Evolutionary conservation across 2,797 vertebrate species (phyloP).

Genomic region (Falco peregrinus): DNA sequence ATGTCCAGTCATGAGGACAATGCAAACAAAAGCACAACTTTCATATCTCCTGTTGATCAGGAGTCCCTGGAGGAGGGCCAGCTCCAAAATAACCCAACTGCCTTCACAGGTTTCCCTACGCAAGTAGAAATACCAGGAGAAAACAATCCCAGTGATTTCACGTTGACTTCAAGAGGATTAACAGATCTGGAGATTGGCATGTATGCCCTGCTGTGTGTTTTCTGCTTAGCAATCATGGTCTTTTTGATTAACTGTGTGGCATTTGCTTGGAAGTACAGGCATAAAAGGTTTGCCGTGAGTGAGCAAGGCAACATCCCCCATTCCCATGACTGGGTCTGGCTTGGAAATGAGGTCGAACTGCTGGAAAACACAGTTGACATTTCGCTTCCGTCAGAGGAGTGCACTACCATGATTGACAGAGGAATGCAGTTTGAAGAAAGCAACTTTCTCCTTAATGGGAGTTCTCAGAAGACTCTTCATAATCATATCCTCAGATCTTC

Average conservation of each 20-base stretch:
- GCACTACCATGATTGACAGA: constrained; percentile 88
- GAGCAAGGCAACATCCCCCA: constrained; percentile 95
- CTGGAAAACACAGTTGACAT: constrained; percentile 86
- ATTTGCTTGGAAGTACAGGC: constrained; percentile 94
- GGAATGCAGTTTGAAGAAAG: constrained; percentile 90
- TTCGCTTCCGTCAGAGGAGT: constrained; percentile 84
- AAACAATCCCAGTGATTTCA: constrained; percentile 81
- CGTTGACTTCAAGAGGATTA: constrained; percentile 85
- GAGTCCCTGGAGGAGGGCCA: constrained; percentile 78
- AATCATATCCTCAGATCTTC: constrained; percentile 86
- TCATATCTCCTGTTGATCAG: constrained; percentile 77
- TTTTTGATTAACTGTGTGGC: constrained; percentile 97
- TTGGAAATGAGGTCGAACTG: constrained; percentile 91
- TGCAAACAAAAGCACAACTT: constrained; percentile 84
- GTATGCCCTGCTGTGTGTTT: constrained; percentile 95
- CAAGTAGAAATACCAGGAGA: constrained; percentile 84
- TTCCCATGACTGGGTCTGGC: constrained; percentile 97
- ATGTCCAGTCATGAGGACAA: constrained; percentile 75
- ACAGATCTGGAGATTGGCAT: constrained; percentile 96
- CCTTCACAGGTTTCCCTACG: constrained; percentile 83
- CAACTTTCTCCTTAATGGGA: constrained; percentile 92
- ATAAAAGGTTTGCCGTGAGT: constrained; percentile 92
- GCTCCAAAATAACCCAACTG: constrained; percentile 76
- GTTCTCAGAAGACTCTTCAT: constrained; percentile 81
- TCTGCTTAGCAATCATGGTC: constrained; percentile 95